phyloP scores from a whole-genome alignment of 1,140 invertebrate species.

The Papilio machaon region DNA sequence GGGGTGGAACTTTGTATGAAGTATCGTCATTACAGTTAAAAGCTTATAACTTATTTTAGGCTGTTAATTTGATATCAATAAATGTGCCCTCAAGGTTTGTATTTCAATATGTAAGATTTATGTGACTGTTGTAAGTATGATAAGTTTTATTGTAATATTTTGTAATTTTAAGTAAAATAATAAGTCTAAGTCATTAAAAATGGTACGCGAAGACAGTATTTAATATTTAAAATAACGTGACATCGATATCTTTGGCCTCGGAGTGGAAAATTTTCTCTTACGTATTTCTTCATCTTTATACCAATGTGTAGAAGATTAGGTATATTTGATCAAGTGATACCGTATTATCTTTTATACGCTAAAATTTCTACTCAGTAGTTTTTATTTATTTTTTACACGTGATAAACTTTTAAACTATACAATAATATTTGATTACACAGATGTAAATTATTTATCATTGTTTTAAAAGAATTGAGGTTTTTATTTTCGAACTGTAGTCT shows the following conservation, averaged over 20 bases:
- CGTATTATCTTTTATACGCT: slow-evolving; percentile 25
- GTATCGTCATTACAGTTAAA: too few relatives aligned
- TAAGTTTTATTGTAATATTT: too few relatives aligned
- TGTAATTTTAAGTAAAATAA: too few relatives aligned
- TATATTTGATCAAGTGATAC: slow-evolving; percentile 53
- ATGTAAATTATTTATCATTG: slow-evolving; percentile 1
- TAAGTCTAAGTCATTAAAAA: too few relatives aligned
- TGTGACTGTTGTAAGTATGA: too few relatives aligned
- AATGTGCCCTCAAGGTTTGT: too few relatives aligned
- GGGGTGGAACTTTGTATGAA: too few relatives aligned
- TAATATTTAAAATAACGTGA: background rate
- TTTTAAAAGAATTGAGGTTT: background rate
- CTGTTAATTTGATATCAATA: too few relatives aligned
- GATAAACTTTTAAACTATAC: background rate
- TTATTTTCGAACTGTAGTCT: background rate
- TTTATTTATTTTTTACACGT: slow-evolving; percentile 37
- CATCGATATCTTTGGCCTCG: background rate
- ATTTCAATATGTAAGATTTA: too few relatives aligned
- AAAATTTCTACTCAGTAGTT: background rate
- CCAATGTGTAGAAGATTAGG: slow-evolving; percentile 41
- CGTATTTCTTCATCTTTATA: background rate
- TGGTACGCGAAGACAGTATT: background rate
- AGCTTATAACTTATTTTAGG: too few relatives aligned
- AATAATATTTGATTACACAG: background rate
- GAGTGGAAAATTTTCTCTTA: slow-evolving; percentile 41